Evolutionary conservation across 2,113 vertebrate species (phyloP), one percentile per base, ranked within the genome.

Genomic region (Cinclus cinclus): DNA sequence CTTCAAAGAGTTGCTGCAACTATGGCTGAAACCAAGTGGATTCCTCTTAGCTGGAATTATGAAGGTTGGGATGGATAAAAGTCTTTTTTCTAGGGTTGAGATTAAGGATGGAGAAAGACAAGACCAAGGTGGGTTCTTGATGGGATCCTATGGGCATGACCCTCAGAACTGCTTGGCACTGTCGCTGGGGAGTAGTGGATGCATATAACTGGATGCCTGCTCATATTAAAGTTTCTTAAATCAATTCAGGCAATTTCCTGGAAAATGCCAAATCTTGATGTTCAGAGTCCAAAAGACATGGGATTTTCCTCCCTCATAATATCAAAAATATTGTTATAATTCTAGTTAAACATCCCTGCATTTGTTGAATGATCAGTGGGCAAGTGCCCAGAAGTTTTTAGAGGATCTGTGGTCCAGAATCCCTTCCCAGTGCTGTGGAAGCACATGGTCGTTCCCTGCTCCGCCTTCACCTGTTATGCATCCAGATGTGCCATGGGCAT

Each of bases 161-260:
- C 23, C 28, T 64, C 19, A 56, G 44, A 90, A 33, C 8, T 7
- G 5, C 17, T 37, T n/a, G 22, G 31, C 18, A 35, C 20, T 47
- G 27, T 59, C 1, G 3, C 11, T 35, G 28, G 0, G 2, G 3
- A 10, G 11, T 20, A 63, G 23, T 0, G 0, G 10, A n/a, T 49
- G 22, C 13, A 22, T 47, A 31, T 35, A 62, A 3, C 13, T 49
- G 15, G 3, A 68, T 52, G 5, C 5, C 20, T 58, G 30, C 10
- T 87, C 31, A 20, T 63, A 75, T 13, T 67, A 24, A 79, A 46
- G 15, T 25, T 82, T 82, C 30, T 78, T 75, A 21, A 24, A 31
- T 68, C 15, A 39, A 39, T 55, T 16, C 6, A 22, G 15, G 23
- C 19, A 56, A 23, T 71, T 82, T 71, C 56, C 39, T 64, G 56